Percentiles rank a stretch among this genome's conserved stretches.
Conservation (phyloP, 2,113 vertebrate genomes). For the Rhombomys opimus region DNA sequence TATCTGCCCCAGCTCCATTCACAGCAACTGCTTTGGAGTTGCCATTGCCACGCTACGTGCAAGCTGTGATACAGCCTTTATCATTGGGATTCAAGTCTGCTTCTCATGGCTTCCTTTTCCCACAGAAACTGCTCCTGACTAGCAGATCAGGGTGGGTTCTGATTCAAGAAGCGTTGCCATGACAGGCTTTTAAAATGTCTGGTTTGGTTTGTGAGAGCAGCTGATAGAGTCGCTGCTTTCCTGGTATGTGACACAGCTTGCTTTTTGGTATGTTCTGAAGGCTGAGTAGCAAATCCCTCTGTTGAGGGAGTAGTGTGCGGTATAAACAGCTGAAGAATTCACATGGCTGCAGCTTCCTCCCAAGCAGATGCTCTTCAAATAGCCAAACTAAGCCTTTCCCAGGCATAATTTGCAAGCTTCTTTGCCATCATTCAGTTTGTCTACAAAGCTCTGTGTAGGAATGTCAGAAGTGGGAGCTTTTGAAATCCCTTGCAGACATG, state of each 20-base stretch:
- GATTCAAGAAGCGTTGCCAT: slow-evolving; percentile 22
- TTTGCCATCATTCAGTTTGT: not conserved
- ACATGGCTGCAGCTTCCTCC: not conserved
- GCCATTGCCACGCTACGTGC: not conserved
- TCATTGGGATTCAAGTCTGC: slow-evolving; percentile 46
- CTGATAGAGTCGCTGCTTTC: slow-evolving; percentile 28
- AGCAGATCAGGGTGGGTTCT: slow-evolving; percentile 49
- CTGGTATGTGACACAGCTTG: slow-evolving; percentile 32
- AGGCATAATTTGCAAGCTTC: not conserved
- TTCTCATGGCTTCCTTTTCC: slow-evolving; percentile 62
- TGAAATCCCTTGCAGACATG: not conserved
- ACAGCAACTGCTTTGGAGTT: not conserved
- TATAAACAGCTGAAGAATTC: not conserved
- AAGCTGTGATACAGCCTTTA: slow-evolving; percentile 30
- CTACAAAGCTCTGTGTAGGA: not conserved
- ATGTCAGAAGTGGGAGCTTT: not conserved
- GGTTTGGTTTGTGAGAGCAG: slow-evolving; percentile 54
- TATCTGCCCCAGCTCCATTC: not conserved
- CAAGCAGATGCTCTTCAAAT: slow-evolving; percentile 24
- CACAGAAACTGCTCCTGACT: slow-evolving; percentile 52
- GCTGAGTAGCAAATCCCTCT: not conserved
- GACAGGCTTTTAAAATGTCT: slow-evolving; percentile 37
- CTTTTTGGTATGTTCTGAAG: slow-evolving; percentile 32
- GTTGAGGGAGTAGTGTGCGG: not conserved
- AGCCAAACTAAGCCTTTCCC: slow-evolving; percentile 5